Percentiles rank a stretch among this genome's conserved stretches.
Conservation (phyloP, 1,140 invertebrate species). For the Hylaeus volcanicus region DNA sequence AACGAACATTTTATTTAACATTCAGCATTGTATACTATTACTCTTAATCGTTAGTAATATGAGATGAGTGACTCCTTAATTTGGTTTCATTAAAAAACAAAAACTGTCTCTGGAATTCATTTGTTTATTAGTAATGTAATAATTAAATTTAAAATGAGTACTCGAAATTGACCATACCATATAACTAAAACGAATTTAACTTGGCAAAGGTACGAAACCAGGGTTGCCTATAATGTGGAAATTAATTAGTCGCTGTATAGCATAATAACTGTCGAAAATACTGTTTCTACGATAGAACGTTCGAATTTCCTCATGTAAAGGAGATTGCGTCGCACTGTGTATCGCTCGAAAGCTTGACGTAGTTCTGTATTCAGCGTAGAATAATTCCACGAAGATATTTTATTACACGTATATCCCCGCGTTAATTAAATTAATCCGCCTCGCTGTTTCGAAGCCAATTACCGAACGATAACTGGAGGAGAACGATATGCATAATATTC, state of each 20-base stretch:
- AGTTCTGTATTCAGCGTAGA: neutral
- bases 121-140: too few species aligned
- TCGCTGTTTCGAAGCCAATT: neutral
- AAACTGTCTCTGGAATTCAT: too few species aligned
- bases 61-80: too few species aligned
- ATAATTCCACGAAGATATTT: neutral
- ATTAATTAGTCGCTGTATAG: neutral
- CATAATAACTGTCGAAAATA: neutral
- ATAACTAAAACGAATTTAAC: neutral
- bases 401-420: neutral
- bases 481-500: neutral
- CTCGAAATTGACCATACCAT: neutral
- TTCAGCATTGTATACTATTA: too few species aligned
- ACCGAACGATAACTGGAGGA: neutral
- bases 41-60: too few species aligned
- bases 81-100: too few species aligned
- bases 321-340: neutral
- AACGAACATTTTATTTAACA: too few species aligned
- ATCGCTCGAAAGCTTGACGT: neutral
- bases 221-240: neutral
- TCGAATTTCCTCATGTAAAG: neutral
- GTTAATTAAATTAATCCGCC: slow-evolving; percentile 20
- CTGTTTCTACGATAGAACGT: neutral
- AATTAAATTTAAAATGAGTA: neutral
- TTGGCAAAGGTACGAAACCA: neutral